These are phyloP conservation scores for Myrmophylax atrothorax DNA, from an alignment of 2,113 vertebrate genomes.

Conservation along the genomic window DNA sequence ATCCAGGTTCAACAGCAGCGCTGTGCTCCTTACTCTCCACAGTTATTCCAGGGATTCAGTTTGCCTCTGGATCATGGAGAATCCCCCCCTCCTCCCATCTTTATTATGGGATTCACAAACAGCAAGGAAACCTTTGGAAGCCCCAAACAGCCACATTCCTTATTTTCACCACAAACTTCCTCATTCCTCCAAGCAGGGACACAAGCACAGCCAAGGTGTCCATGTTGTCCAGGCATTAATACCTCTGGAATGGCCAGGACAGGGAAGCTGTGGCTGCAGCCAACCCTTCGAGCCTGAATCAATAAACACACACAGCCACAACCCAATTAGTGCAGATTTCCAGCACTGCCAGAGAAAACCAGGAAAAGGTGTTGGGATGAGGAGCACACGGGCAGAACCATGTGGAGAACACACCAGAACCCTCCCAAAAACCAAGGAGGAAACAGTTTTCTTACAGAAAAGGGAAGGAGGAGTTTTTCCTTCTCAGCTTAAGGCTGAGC, in stretches of 20 bases:
- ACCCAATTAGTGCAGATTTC: not conserved
- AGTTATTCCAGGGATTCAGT: not conserved
- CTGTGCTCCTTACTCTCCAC: not conserved
- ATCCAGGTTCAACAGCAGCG: not conserved
- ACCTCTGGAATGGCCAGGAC: not conserved
- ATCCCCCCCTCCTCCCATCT: not conserved
- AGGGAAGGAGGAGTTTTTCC: not conserved
- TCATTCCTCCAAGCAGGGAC: not conserved
- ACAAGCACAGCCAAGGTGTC: not conserved
- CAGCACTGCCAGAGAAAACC: not conserved
- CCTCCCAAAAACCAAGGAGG: not conserved
- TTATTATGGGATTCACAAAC: not conserved
- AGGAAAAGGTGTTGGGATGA: not conserved
- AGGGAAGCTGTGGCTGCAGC: not conserved
- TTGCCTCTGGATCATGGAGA: not conserved
- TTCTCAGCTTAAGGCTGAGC: not conserved
- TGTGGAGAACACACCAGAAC: not conserved
- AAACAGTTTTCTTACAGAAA: not conserved
- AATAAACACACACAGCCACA: not conserved
- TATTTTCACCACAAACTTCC: not conserved
- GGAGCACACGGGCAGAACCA: not conserved
- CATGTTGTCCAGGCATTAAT: accelerated
- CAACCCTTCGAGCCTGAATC: not conserved
- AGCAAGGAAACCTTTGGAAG: not conserved
- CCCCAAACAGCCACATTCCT: not conserved